Base-by-base conservation (phyloP, 2,888 invertebrate species). In the Hololepta plana region DNA sequence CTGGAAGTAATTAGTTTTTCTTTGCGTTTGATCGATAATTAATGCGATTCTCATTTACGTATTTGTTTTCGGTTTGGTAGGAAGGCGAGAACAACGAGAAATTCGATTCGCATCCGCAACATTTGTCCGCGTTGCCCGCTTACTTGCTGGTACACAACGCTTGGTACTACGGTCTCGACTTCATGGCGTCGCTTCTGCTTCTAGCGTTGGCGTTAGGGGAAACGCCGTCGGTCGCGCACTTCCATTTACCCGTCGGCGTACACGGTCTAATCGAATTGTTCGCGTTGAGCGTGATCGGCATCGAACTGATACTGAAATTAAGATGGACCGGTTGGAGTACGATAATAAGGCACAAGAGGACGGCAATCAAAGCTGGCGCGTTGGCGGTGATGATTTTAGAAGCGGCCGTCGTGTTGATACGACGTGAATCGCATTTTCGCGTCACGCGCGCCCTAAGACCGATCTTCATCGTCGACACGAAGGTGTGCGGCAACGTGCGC, bases 21-120 rank as follows among this genome's bases (percentile, higher is more conserved):
- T 17, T 17, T 24, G 12, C 23, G 8, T 5, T 13, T 26, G 5
- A 11, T 21, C 12, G 4, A 12, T 23, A 4, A 20, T 17, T 17
- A 7, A 7, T 17, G n/a, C n/a, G n/a, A n/a, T n/a, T n/a, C n/a
- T n/a, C n/a, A n/a, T n/a, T n/a, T n/a, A n/a, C n/a, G n/a, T 21
- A 21, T 39, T 28, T 36, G 29, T 35, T 56, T 57, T 23, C 53
- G n/a, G n/a, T n/a, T n/a, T n/a, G n/a, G n/a, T n/a, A 84, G 77
- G 87, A 87, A 65, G 87, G 87, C 15, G 66, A 72, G 49, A 85
- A 87, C 51, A 88, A 87, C 55, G 87, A 85, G 51, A 85, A 87
- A 52, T 87, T 85, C 47, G 79, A 79, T 49, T 81, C 82, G 1
- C 87, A 87, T 49, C 87, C 87, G 0, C 67, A 72, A 23, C 74